These are phyloP conservation scores for Zaprionus nigranus DNA, from an alignment of 1,140 invertebrate genomes.

Conservation along the genomic window DNA sequence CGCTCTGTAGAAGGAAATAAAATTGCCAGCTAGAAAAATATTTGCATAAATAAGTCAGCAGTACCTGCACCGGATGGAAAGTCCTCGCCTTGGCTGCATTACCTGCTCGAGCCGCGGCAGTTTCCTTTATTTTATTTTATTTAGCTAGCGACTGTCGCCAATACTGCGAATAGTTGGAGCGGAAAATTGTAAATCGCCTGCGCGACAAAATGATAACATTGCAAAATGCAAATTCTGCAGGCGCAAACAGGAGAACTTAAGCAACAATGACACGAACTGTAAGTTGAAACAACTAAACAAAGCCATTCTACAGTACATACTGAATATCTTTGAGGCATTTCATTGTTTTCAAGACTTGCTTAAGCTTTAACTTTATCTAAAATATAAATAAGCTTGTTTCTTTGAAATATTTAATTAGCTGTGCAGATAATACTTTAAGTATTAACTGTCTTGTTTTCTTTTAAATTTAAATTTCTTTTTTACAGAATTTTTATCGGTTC, in stretches of 20 bases:
- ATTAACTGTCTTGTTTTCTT: too few relatives aligned
- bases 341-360: neutral
- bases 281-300: neutral
- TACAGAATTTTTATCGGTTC: too few relatives aligned
- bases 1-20: neutral
- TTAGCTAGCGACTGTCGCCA: constrained; percentile 33
- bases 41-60: constrained; percentile 78
- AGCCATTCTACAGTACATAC: neutral
- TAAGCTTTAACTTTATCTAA: too few relatives aligned
- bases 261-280: constrained; percentile 20
- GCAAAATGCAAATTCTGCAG: constrained; percentile 42
- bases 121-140: constrained; percentile 41
- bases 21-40: constrained; percentile 32
- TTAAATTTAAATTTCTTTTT: too few relatives aligned
- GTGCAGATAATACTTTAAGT: too few relatives aligned
- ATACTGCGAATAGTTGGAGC: constrained; percentile 49
- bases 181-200: constrained; percentile 56
- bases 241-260: constrained; percentile 14
- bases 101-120: constrained; percentile 19
- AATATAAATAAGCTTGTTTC: too few relatives aligned
- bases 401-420: too few relatives aligned
- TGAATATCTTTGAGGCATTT: neutral
- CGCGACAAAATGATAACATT: constrained; percentile 42
- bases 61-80: constrained; percentile 60
- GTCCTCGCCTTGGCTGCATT: constrained; percentile 43